Base-by-base conservation (phyloP, 2,113 vertebrate species). In the Piaya cayana region DNA sequence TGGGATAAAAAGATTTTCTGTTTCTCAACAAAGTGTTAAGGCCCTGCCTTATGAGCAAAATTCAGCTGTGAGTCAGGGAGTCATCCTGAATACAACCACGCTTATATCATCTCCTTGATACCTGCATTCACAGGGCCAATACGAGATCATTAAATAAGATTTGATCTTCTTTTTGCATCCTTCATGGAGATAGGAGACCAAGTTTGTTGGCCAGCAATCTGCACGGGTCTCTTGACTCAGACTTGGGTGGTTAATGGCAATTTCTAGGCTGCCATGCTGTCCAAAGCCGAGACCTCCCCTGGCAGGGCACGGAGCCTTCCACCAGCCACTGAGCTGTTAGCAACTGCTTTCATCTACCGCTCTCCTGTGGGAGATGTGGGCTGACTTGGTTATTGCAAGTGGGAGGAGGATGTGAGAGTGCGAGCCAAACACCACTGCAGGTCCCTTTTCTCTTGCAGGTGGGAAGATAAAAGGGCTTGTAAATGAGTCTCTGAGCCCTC, bases 301-400 rank as follows among this genome's bases (percentile, higher is more conserved):
- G 3, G 70, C 90, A 11, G 26, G 5, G 1, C 3, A 2, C 5
- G 8, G 16, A 45, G 36, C 8, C 53, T 56, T 69, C 34, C 63
- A 3, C 59, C 43, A 8, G 74, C 74, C 79, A 55, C 80, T 45
- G 63, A 60, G 76, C 5, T 52, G 2, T 10, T 59, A 14, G 12
- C 2, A 47, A 22, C 13, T 2, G 43, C 85, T 37, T 36, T 69
- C 82, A 14, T 36, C 27, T 25, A 0, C 43, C 15, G 1, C 22
- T 52, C 37, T 32, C 75, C 49, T 1, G 15, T 2, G 88, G 91
- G 82, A 56, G 8, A 6, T 0, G 12, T 25, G 74, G 42, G 60
- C 78, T 79, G 50, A 0, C 37, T 34, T 0, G 27, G 47, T 22
- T 70, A 19, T 36, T 37, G 74, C 3, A 0, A 0, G 8, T 62